Evolutionary conservation across 2,797 vertebrate species (phyloP), one percentile per base, ranked within the genome.

Genomic region (Clarias fuscus): DNA sequence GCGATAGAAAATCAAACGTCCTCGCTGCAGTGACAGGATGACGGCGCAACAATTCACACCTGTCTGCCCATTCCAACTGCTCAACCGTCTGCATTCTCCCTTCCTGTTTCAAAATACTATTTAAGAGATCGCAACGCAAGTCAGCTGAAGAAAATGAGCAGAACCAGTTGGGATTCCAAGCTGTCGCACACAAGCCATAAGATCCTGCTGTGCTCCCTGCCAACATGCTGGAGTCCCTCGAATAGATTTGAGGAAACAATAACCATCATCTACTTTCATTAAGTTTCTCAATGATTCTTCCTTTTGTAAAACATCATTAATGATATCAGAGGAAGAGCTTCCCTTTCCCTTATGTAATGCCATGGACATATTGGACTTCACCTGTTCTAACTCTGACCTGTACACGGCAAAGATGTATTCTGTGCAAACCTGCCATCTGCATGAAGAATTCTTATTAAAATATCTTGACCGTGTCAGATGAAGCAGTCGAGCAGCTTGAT

Each of bases 201-300:
- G 56, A 10, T 64, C 22, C 40, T 13, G 73, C 4, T 76, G 65
- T 0, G 85, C 86, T 85, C 88, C 84, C 15, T 89, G 75, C 87
- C 90, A 91, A 8, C 86, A 91, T 0, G 86, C 86, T 78, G 88
- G 90, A 1, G 86, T 90, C 0, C 91, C 90, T 89, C 89, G 87
- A 20, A 61, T 30, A 30, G 30, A 2, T 30, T 30, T 30, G 30
- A 30, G 30, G 30, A 30, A 30, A 30, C 30, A 2, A 30, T 30
- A 30, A 30, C 30, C 30, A 30, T 30, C 30, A 30, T 30, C 30
- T 30, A 30, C 30, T 30, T 30, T 30, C 30, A 30, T 1, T 2
- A 1, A 22, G 20, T 22, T 22, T 62, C 22, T 62, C 61, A 62
- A 8, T 8, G 68, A 71, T 0, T 84, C 70, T 68, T 53, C 59